Base-by-base conservation (phyloP, 2,888 invertebrate genomes). In the Trilocha varians region DNA sequence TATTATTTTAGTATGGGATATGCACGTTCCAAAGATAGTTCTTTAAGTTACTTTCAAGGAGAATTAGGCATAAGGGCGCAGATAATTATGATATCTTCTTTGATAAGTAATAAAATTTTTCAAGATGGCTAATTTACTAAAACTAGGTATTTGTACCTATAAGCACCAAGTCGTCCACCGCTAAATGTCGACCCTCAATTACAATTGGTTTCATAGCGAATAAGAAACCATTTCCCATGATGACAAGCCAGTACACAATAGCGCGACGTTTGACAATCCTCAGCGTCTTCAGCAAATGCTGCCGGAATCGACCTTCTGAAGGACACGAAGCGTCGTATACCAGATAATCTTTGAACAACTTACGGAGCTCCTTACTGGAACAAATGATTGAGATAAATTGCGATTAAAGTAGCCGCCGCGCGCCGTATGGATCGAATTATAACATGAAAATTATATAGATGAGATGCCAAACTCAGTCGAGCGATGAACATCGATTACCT, bases 211-310 rank as follows among this genome's bases (percentile, higher is more conserved):
- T 61, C 0, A 43, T 1, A 2, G 59, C 11, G 38, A 76, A 77
- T 0, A 62, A 18, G 0, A 67, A 32, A 1, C 67, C 68, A 16
- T 72, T 70, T 0, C 47, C 45, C 3, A 70, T 65, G 33, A 78
- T 54, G 1, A 65, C 52, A 1, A 55, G 3, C 72, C 73, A 77
- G 47, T 68, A 72, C 1, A 68, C 34, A 4, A 70, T 45, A 2
- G 70, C 71, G 2, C 76, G 57, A 37, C 52, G 61, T 49, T 78
- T 78, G 4, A 77, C 70, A 1, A 41, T 36, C 13, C 60, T 57
- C 16, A 78, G 39, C 1, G 47, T 48, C 2, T 35, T 53, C 13
- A 55, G 38, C 2, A 78, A 47, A 38, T 70, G 73, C 1, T 34
- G 46, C 3, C 57, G 52, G 46, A 69, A 69, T n/a, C 78, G 53